Percentiles rank a stretch among this genome's conserved stretches.
Evolutionary conservation across 1,140 invertebrate genomes (phyloP).

Genomic region (Thalassaphorura encarpata): DNA sequence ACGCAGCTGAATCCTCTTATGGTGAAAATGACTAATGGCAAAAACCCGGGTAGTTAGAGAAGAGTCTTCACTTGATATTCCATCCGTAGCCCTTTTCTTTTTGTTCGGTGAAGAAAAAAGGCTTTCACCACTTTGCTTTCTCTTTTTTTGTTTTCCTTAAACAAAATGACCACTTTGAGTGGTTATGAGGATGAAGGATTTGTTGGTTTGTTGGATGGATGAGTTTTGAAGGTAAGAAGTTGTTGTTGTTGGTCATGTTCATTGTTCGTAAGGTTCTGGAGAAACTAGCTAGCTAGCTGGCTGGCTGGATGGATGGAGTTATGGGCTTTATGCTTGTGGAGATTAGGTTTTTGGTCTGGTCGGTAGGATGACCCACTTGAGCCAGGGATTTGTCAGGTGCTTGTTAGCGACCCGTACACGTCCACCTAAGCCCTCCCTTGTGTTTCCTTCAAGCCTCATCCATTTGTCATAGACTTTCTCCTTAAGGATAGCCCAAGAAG

Average conservation of each 20-base stretch:
- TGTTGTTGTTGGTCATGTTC: too few relatives aligned
- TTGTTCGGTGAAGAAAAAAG: neutral
- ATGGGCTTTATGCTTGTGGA: too few relatives aligned
- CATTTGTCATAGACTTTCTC: constrained; percentile 31
- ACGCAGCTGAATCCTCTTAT: too few relatives aligned
- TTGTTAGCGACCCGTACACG: constrained; percentile 34
- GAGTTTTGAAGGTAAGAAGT: too few relatives aligned
- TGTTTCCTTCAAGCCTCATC: constrained; percentile 27
- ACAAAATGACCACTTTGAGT: neutral
- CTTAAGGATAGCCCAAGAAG: neutral
- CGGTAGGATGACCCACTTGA: constrained; percentile 31
- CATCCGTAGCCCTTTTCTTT: neutral
- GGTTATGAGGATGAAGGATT: neutral
- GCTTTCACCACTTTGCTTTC: neutral
- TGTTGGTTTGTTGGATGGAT: too few relatives aligned
- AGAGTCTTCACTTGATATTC: too few relatives aligned
- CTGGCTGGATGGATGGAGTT: too few relatives aligned
- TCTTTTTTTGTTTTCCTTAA: neutral
- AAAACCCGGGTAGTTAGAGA: too few relatives aligned
- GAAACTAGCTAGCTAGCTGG: too few relatives aligned
- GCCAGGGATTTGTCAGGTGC: constrained; percentile 34
- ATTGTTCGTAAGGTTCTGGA: neutral
- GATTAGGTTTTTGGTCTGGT: neutral
- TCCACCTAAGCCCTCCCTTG: constrained; percentile 33
- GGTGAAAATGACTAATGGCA: too few relatives aligned